These are phyloP conservation scores for Portevinia maculata DNA, from an alignment of 2,888 invertebrate genomes.

Conservation along the genomic window DNA sequence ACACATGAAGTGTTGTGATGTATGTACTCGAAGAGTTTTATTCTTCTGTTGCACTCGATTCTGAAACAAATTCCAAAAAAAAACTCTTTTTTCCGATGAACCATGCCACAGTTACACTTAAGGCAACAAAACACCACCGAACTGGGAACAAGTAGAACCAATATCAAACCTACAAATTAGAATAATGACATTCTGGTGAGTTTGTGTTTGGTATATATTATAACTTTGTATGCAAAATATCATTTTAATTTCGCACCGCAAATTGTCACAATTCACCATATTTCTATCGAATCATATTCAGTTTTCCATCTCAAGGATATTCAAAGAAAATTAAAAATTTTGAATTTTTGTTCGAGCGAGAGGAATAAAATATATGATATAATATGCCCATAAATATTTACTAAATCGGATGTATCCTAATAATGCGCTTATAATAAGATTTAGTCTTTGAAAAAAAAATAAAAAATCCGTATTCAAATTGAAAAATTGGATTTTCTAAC, in stretches of 20 bases:
- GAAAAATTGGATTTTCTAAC: constrained; percentile 44
- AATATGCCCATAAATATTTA: constrained; percentile 45
- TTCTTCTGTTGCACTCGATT: constrained; percentile 36
- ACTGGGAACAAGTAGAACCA: constrained; percentile 22
- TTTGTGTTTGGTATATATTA: not conserved
- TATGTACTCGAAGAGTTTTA: constrained; percentile 16
- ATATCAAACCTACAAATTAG: constrained; percentile 16
- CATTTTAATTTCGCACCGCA: constrained; percentile 15
- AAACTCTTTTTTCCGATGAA: constrained; percentile 41
- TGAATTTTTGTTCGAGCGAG: not conserved
- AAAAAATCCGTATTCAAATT: constrained; percentile 38
- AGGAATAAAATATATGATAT: not conserved
- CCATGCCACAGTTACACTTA: constrained; percentile 50
- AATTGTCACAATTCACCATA: constrained; percentile 50
- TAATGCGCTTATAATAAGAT: constrained; percentile 48
- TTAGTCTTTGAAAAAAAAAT: not conserved
- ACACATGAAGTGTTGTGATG: constrained; percentile 9
- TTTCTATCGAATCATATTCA: constrained; percentile 39
- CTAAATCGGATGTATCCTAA: not conserved
- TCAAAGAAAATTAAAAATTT: constrained; percentile 17
- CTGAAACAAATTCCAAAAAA: constrained; percentile 3
- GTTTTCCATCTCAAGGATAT: constrained; percentile 36
- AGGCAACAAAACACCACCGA: constrained; percentile 35
- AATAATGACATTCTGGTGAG: constrained; percentile 22
- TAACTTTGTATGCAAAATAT: constrained; percentile 2